phyloP scores from a whole-genome alignment of 2,113 vertebrate genomes.

The Elgaria multicarinata region DNA sequence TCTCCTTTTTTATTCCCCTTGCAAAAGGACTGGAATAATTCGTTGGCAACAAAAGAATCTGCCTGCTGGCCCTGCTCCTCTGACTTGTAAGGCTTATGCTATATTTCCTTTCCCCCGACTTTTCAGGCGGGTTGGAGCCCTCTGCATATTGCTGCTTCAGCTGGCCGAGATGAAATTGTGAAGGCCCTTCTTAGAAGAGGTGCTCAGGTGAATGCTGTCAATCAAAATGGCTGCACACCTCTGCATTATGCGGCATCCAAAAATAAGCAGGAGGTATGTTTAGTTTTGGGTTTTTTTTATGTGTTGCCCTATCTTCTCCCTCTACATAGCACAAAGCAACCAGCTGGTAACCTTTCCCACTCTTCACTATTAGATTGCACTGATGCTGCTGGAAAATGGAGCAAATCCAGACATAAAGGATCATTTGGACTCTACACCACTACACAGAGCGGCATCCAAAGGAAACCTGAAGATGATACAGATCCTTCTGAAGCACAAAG shows the following conservation, averaged over 20 bases:
- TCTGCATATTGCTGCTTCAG: constrained; percentile 94
- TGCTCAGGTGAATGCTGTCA: constrained; percentile 90
- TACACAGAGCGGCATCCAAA: constrained; percentile 94
- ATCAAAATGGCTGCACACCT: constrained; percentile 94
- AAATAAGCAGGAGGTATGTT: constrained; percentile 90
- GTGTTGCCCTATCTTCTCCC: not conserved
- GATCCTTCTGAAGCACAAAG: constrained; percentile 92
- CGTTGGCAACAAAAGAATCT: not conserved
- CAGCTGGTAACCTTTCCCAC: not conserved
- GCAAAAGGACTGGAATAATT: not conserved
- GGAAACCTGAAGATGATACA: constrained; percentile 93
- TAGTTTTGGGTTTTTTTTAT: no score
- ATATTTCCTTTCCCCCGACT: not conserved
- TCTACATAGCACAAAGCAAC: constrained; percentile 12
- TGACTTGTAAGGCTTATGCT: not conserved
- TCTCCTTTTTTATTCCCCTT: no score
- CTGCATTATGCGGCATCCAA: constrained; percentile 97
- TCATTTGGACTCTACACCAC: constrained; percentile 89
- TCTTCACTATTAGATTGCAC: constrained; percentile 81
- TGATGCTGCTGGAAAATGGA: constrained; percentile 89
- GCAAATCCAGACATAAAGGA: constrained; percentile 91
- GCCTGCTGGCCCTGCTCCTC: not conserved
- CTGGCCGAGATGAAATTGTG: constrained; percentile 93
- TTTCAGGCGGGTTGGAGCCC: constrained; percentile 91
- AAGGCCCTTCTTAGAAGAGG: constrained; percentile 86